These are phyloP conservation scores for Bombus waltoni DNA, from an alignment of 1,140 invertebrate genomes.

Conservation along the genomic window DNA sequence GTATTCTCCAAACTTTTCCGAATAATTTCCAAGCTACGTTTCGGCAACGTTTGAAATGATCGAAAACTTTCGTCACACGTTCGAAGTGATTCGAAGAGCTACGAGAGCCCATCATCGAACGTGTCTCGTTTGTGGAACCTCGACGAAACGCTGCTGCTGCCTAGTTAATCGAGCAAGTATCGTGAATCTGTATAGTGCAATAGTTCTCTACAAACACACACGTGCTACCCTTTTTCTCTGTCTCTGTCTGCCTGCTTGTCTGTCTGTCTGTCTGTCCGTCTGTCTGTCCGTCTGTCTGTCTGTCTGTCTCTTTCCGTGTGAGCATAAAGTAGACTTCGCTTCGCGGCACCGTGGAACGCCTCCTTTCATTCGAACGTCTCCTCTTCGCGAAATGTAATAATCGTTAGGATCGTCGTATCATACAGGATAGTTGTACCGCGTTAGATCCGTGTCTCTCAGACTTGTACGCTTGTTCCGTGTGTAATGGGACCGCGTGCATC, in stretches of 20 bases:
- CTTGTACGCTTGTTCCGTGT: neutral
- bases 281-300: neutral
- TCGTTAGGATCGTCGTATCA: slow-evolving; percentile 36
- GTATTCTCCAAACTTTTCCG: neutral
- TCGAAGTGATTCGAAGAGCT: neutral
- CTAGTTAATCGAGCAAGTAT: slow-evolving; percentile 30
- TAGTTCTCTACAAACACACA: slow-evolving; percentile 33
- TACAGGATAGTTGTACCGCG: slow-evolving; percentile 24
- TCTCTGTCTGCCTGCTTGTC: neutral
- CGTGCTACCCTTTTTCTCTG: slow-evolving; percentile 9
- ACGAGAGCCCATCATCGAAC: neutral
- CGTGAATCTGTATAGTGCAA: slow-evolving; percentile 47
- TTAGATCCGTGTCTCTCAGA: slow-evolving; percentile 2
- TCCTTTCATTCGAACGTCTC: slow-evolving; percentile 37
- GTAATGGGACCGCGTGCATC: neutral
- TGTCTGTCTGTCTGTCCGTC: slow-evolving; percentile 4
- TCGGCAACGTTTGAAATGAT: neutral
- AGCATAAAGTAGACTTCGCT: slow-evolving; percentile 21
- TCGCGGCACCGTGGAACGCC: slow-evolving; percentile 26
- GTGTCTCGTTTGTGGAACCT: neutral
- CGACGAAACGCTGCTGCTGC: neutral
- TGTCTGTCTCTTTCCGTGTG: slow-evolving; percentile 5
- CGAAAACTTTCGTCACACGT: neutral
- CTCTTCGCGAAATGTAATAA: slow-evolving; percentile 22
- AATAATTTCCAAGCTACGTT: neutral